phyloP scores from a whole-genome alignment of 2,797 vertebrate species.

The Acipenser ruthenus region DNA sequence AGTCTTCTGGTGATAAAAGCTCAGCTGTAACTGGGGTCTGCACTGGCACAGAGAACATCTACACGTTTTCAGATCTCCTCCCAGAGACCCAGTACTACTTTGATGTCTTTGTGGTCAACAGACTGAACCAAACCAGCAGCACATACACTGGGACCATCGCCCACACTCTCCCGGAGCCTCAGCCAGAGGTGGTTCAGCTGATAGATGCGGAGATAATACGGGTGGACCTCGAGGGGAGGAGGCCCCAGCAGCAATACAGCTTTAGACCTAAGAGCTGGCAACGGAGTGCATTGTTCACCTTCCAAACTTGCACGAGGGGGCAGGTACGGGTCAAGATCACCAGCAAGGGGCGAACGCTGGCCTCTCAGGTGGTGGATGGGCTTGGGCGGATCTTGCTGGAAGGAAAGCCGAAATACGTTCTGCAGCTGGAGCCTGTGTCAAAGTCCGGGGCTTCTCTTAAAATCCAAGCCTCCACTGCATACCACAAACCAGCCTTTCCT shows the following conservation, averaged over 20 bases:
- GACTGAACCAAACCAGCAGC: constrained; percentile 61
- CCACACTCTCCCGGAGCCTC: constrained; percentile 69
- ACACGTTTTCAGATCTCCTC: constrained; percentile 67
- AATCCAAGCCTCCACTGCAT: constrained; percentile 70
- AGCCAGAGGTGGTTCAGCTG: constrained; percentile 49
- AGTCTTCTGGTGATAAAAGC: constrained; percentile 19
- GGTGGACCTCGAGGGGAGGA: constrained; percentile 51
- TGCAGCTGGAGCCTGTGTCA: constrained; percentile 56
- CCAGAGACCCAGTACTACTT: constrained; percentile 78
- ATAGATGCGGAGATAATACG: constrained; percentile 72
- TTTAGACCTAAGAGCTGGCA: constrained; percentile 68
- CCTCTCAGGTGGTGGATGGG: constrained; percentile 57
- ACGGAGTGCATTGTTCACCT: constrained; percentile 72
- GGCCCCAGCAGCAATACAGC: constrained; percentile 49
- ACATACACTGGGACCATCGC: constrained; percentile 70
- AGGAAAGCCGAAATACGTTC: constrained; percentile 64
- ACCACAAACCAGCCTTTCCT: constrained; percentile 66
- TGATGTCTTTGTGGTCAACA: constrained; percentile 75
- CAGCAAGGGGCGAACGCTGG: constrained; percentile 56
- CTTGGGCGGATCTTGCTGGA: constrained; percentile 72
- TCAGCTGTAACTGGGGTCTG: constrained; percentile 64
- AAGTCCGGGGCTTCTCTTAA: constrained; percentile 59
- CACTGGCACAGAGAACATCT: constrained; percentile 66
- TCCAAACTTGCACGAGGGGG: constrained; percentile 65
- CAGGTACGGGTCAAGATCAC: constrained; percentile 62